Evolutionary conservation across 2,888 invertebrate genomes (phyloP).

Genomic region (Netelia fuscicornis): DNA sequence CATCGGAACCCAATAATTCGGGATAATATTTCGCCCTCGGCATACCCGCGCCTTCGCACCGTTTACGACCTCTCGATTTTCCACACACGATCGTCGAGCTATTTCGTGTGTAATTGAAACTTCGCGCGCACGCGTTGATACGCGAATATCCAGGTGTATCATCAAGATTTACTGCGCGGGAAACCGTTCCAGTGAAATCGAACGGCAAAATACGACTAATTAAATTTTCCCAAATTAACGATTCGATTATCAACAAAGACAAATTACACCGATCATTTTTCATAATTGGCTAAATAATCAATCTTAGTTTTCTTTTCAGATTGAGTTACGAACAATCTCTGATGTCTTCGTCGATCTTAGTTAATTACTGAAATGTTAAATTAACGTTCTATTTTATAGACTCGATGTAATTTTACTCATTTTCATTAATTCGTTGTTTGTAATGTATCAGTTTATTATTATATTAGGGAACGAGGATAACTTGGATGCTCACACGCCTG

Average conservation of each 20-base stretch:
- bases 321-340: neutral
- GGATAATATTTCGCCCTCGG: conserved; percentile 53
- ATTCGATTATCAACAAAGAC: neutral
- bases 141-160: neutral
- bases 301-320: neutral
- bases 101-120: conserved; percentile 60
- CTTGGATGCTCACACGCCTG: conserved; percentile 34
- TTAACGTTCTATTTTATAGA: neutral
- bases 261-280: neutral
- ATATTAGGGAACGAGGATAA: conserved; percentile 28
- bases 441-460: conserved; percentile 33
- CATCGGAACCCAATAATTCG: conserved; percentile 59
- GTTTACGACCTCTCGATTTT: conserved; percentile 51
- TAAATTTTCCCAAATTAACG: neutral
- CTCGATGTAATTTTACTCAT: conserved; percentile 4
- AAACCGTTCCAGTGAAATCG: conserved; percentile 24
- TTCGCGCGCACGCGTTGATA: conserved; percentile 5
- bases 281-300: neutral
- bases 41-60: conserved; percentile 42
- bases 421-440: conserved; percentile 18
- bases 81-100: conserved; percentile 21
- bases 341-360: neutral
- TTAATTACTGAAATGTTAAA: neutral
- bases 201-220: conserved; percentile 17
- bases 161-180: neutral